Evolutionary conservation across 1,140 invertebrate genomes (phyloP), one percentile per base, ranked within the genome.

Genomic region (Penaeus japonicus): DNA sequence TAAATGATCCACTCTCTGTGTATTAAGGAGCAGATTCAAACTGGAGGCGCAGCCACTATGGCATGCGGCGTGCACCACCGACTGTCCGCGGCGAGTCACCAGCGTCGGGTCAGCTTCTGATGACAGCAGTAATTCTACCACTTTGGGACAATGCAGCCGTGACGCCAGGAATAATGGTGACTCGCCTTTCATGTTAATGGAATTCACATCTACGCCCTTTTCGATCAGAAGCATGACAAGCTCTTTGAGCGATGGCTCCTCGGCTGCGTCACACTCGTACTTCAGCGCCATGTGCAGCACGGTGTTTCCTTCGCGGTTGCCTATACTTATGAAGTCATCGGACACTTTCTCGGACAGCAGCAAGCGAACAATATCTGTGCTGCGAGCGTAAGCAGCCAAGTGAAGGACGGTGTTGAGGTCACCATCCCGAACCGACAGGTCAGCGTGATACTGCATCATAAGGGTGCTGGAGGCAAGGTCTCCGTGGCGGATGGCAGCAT

Each of bases 31-130:
- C 30, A 35, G 32, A 4, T 18, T 87, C 7, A 87, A 55, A 20
- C 77, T 65, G 57, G 30, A 4, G 47, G 85, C 77, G 47, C 78
- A 80, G n/a, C 85, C 85, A 24, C 57, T 80, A 17, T 35, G 32
- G 35, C 77, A 87, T 20, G 85, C 85, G 20, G 57, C 85, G n/a
- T 87, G 85, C 4, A 87, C n/a, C 12, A 73, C 57, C 3, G 85
- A 70, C 47, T 87, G 75, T 10, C 78, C 78, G 1, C 17, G 32
- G 5, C n/a, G 12, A 3, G 85, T 87, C 10, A 70, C 12, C 15
- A 47, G 55, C 20, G 53, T n/a, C 3, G 78, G 85, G 39, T 87
- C 85, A 32, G 85, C 85, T 54, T 59, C 77, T 10, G 70, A 65
- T 2, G 59, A 65, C 10, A 87, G 30, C 22, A 87, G 54, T 1